These are phyloP conservation scores for Chelon auratus DNA, from an alignment of 2,797 vertebrate species.

Conservation along the genomic window DNA sequence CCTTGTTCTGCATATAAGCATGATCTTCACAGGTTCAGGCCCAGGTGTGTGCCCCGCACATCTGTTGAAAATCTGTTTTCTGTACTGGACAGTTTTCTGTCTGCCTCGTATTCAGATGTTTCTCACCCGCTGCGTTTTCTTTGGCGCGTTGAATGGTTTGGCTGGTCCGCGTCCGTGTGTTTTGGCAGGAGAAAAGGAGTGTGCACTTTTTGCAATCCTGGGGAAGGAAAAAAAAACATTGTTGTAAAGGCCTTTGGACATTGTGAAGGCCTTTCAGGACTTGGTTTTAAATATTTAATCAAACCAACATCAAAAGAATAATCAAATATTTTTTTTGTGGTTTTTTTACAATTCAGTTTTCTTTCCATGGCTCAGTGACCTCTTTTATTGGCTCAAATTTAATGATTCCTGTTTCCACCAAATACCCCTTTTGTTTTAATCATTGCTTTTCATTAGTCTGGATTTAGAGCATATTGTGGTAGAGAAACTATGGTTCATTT, in stretches of 20 bases:
- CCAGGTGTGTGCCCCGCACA: neutral
- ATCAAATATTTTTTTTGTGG: neutral
- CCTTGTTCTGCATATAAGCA: neutral
- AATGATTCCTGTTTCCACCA: slow-evolving; percentile 24
- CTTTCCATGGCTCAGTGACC: slow-evolving; percentile 25
- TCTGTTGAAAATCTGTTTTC: slow-evolving; percentile 16
- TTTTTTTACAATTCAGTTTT: slow-evolving; percentile 11
- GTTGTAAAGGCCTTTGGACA: no score
- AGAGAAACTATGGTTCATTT: slow-evolving; percentile 43
- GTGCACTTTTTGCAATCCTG: slow-evolving; percentile 33
- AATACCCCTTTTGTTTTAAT: slow-evolving; percentile 43
- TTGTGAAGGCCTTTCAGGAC: neutral
- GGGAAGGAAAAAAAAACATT: slow-evolving; percentile 13
- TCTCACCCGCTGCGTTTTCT: slow-evolving; percentile 32
- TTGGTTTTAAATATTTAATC: slow-evolving; percentile 5
- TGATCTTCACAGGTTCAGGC: slow-evolving; percentile 13
- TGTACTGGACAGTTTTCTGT: slow-evolving; percentile 22
- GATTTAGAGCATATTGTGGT: slow-evolving; percentile 30
- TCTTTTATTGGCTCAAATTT: slow-evolving; percentile 18
- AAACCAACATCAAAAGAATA: slow-evolving; percentile 19
- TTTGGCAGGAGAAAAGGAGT: slow-evolving; percentile 52
- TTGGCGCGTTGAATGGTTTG: slow-evolving; percentile 42
- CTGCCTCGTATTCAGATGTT: slow-evolving; percentile 7
- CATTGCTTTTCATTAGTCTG: slow-evolving; percentile 42
- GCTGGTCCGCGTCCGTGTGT: slow-evolving; percentile 45